Evolutionary conservation across 2,888 invertebrate genomes (phyloP).

Genomic region (Polyploca ridens): DNA sequence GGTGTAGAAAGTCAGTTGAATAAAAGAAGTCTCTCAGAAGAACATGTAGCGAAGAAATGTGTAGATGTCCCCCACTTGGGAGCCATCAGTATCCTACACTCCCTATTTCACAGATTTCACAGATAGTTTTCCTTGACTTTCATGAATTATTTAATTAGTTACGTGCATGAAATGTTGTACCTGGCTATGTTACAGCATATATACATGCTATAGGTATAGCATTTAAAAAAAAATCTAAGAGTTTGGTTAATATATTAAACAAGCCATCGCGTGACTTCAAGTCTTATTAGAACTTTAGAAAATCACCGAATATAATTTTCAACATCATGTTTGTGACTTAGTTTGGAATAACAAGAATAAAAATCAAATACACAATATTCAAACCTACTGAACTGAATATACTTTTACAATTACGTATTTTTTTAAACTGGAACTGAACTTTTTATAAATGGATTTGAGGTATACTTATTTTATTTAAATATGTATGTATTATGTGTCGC

Average conservation of each 20-base stretch:
- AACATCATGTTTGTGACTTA: neutral
- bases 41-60: conserved; percentile 32
- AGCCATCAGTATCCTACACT: conserved; percentile 39
- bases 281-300: neutral
- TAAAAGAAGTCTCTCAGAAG: conserved; percentile 37
- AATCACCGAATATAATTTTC: neutral
- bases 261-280: neutral
- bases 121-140: conserved; percentile 6
- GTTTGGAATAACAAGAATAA: neutral
- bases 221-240: too few species aligned
- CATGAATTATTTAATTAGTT: conserved; percentile 12
- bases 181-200: too few species aligned
- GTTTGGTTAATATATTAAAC: too few species aligned
- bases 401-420: too few species aligned
- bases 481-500: too few species aligned
- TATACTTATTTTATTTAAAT: too few species aligned
- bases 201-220: too few species aligned
- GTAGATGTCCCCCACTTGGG: conserved; percentile 41
- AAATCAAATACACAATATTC: neutral
- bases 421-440: too few species aligned
- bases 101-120: neutral
- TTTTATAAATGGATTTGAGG: too few species aligned
- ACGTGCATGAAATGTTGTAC: neutral
- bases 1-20: conserved; percentile 30
- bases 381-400: neutral